Conservation (phyloP, 2,113 vertebrate genomes). For the Rhombomys opimus region DNA sequence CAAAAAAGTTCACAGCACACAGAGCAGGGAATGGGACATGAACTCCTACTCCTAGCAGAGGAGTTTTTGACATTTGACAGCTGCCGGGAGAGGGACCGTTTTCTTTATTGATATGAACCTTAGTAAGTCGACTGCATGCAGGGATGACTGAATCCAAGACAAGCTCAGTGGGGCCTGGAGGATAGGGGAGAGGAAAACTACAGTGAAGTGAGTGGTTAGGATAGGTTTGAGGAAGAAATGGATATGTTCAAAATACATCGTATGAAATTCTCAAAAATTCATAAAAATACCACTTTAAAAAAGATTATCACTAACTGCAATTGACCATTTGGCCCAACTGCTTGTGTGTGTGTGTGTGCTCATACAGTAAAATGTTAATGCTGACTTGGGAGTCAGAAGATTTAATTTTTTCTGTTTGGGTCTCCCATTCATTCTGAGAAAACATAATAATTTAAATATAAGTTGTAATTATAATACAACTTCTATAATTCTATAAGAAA, state of each 20-base stretch:
- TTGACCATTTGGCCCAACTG: background rate
- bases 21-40: background rate
- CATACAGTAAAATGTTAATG: background rate
- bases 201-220: too few species aligned
- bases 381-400: background rate
- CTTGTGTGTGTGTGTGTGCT: background rate
- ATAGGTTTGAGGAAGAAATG: too few species aligned
- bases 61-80: background rate
- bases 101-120: background rate
- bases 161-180: too few species aligned
- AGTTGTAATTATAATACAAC: background rate
- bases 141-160: background rate
- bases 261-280: background rate
- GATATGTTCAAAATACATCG: background rate
- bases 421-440: slow-evolving; percentile 3
- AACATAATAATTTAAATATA: background rate
- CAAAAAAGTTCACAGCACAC: background rate
- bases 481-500: background rate
- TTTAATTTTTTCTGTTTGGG: background rate
- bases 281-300: background rate
- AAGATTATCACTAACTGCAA: background rate
- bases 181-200: background rate
- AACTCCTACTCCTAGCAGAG: background rate
- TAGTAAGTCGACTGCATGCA: background rate
- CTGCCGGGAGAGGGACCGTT: background rate